phyloP scores from a whole-genome alignment of 2,113 vertebrate species.

The Butorides virescens region DNA sequence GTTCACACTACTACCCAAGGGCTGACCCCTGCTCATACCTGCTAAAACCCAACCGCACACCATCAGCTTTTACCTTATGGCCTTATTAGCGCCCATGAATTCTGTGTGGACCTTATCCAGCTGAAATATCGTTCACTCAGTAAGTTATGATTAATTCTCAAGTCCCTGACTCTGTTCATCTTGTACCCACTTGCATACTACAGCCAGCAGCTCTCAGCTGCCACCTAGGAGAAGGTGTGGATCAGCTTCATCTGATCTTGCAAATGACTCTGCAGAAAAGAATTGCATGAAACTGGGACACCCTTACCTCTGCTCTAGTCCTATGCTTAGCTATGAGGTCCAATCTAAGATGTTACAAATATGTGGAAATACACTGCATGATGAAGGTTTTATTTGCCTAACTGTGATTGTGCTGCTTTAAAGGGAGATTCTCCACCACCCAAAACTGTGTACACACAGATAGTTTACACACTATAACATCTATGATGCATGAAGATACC shows the following conservation, averaged over 20 bases:
- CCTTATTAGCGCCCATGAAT: neutral
- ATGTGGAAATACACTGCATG: neutral
- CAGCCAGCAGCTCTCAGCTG: neutral
- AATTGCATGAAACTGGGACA: neutral
- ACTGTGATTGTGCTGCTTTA: neutral
- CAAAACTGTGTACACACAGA: neutral
- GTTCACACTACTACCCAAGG: neutral
- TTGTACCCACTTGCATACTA: neutral
- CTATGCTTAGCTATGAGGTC: neutral
- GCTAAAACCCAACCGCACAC: neutral
- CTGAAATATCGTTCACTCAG: neutral
- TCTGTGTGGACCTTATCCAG: neutral
- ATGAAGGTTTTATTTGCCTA: neutral
- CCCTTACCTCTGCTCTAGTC: neutral
- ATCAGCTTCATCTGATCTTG: neutral
- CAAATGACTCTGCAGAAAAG: neutral
- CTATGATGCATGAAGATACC: neutral
- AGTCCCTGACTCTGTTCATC: neutral
- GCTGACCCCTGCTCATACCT: neutral
- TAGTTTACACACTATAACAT: neutral
- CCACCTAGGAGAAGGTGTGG: neutral
- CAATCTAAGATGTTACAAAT: neutral
- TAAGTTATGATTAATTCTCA: neutral
- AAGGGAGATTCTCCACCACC: neutral
- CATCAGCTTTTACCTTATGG: neutral